Evolutionary conservation across 2,113 vertebrate species (phyloP).

Genomic region (Rhinogobius similis): DNA sequence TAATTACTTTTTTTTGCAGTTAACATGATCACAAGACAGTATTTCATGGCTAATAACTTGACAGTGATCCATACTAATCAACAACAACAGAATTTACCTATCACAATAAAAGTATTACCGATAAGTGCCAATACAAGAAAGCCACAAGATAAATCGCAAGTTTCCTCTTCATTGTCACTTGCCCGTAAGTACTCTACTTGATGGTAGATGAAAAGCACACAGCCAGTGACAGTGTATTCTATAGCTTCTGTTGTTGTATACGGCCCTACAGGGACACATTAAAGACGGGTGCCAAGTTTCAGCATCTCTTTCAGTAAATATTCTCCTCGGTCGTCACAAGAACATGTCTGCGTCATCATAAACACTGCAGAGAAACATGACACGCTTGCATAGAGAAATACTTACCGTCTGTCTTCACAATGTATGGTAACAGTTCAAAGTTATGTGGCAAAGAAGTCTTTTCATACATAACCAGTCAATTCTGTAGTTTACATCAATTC

Average conservation of each 20-base stretch:
- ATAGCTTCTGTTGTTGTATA: slow-evolving; percentile 4
- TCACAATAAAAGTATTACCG: too few species aligned
- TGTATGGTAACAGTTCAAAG: not conserved
- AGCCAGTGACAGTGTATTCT: slow-evolving; percentile 1
- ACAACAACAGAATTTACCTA: too few species aligned
- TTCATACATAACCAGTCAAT: too few species aligned
- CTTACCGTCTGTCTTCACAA: not conserved
- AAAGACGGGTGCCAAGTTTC: slow-evolving; percentile 32
- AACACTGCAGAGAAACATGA: slow-evolving; percentile 8
- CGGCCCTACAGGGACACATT: slow-evolving; percentile 30
- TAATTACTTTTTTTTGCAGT: too few species aligned
- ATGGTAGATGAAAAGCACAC: slow-evolving; percentile 5
- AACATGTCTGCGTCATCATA: slow-evolving; percentile 1
- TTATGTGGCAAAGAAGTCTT: too few species aligned
- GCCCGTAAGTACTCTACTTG: not conserved
- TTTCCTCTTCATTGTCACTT: not conserved
- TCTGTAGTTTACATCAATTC: too few species aligned
- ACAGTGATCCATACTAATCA: too few species aligned
- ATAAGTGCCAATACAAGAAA: not conserved
- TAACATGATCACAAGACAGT: too few species aligned
- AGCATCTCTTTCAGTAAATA: slow-evolving; percentile 22
- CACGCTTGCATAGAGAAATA: slow-evolving; percentile 2
- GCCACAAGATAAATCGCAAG: not conserved
- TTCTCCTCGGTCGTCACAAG: slow-evolving; percentile 22
- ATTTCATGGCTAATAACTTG: too few species aligned